Evolutionary conservation across 2,113 vertebrate species (phyloP).

Genomic region (Prunella fulvescens): DNA sequence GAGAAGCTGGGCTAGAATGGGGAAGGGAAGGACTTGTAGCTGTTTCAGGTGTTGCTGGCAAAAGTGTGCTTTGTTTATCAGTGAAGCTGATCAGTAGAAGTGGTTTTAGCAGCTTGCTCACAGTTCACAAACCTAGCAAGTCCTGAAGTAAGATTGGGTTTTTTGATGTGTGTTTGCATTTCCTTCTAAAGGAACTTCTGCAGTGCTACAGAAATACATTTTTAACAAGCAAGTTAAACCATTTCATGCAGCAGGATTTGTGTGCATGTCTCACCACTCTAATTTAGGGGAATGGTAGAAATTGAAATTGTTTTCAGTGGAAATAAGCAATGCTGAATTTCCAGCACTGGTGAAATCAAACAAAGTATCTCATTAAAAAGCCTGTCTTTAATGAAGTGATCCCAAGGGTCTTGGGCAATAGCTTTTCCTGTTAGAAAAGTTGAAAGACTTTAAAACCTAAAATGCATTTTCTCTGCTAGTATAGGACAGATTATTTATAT

Average conservation of each 20-base stretch:
- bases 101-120: neutral
- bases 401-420: neutral
- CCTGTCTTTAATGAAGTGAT: neutral
- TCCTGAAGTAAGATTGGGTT: neutral
- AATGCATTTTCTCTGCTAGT: neutral
- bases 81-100: neutral
- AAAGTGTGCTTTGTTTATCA: neutral
- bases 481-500: neutral
- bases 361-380: neutral
- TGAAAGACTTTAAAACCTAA: neutral
- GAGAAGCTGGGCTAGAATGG: neutral
- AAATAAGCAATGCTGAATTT: neutral
- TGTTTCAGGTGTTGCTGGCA: neutral
- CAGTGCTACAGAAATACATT: neutral
- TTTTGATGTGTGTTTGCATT: neutral
- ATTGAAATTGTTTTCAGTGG: neutral
- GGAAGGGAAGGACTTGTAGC: neutral
- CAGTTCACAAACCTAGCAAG: neutral
- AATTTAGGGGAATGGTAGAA: neutral
- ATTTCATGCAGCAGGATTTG: neutral
- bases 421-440: neutral
- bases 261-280: fast-evolving
- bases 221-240: neutral
- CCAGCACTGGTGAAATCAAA: neutral
- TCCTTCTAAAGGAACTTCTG: neutral